Evolutionary conservation across 2,113 vertebrate species (phyloP).

Genomic region (Electrona antarctica): DNA sequence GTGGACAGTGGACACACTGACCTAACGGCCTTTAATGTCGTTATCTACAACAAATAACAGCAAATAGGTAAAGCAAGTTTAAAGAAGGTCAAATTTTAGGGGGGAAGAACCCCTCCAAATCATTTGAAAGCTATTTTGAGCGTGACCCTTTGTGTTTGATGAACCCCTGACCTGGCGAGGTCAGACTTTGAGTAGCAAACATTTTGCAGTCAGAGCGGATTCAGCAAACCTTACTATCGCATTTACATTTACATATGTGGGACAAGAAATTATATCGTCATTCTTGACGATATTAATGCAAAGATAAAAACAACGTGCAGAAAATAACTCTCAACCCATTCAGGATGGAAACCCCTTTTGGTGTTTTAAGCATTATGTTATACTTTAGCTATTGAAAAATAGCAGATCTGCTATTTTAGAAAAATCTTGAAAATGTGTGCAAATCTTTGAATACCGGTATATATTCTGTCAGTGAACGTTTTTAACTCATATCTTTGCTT

Average conservation of each 20-base stretch:
- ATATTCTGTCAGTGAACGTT: no score
- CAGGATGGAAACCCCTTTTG: no score
- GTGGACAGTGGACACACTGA: constrained; percentile 32
- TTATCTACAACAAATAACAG: constrained; percentile 46
- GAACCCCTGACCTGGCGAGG: constrained; percentile 35
- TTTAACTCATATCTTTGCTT: no score
- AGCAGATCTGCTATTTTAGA: no score
- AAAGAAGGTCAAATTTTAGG: constrained; percentile 2
- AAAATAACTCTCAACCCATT: background rate
- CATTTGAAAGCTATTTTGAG: constrained; percentile 49
- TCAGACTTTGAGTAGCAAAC: background rate
- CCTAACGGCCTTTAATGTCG: constrained; percentile 12
- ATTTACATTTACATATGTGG: background rate
- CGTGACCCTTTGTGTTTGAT: constrained; percentile 45
- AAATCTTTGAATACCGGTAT: no score
- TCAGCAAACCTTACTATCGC: background rate
- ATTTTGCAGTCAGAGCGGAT: constrained; percentile 34
- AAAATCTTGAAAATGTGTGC: no score
- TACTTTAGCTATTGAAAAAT: no score
- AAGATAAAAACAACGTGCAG: background rate
- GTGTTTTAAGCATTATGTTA: no score
- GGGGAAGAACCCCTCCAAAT: constrained; percentile 10
- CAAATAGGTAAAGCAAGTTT: constrained; percentile 10
- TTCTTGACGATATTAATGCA: no score
- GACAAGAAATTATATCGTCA: background rate